These are phyloP conservation scores for Sylvia atricapilla DNA, from an alignment of 2,113 vertebrate species.

Conservation along the genomic window DNA sequence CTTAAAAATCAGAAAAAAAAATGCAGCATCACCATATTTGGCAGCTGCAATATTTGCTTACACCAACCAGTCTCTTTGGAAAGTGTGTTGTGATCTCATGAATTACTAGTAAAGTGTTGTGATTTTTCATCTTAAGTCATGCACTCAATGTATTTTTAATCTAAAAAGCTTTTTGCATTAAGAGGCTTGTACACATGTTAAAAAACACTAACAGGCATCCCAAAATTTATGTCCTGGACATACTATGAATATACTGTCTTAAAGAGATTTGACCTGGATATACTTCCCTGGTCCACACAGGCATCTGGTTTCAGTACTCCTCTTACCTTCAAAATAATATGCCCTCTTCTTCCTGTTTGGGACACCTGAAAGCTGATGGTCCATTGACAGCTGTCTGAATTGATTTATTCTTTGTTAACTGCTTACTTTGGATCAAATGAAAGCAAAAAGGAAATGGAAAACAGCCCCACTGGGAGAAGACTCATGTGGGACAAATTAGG, in stretches of 20 bases:
- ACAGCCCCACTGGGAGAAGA: constrained; percentile 40
- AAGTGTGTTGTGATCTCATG: background rate
- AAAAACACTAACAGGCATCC: background rate
- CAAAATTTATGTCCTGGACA: background rate
- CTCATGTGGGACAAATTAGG: constrained; percentile 84
- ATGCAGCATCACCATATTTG: background rate
- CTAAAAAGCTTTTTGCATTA: background rate
- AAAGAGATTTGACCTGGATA: background rate
- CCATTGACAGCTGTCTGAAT: constrained; percentile 65
- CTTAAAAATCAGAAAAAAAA: background rate
- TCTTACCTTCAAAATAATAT: background rate
- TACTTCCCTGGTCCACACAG: background rate
- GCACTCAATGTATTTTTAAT: background rate
- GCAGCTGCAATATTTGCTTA: background rate
- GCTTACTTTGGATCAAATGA: constrained; percentile 65
- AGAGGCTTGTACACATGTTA: background rate
- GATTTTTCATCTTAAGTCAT: background rate
- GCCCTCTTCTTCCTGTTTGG: constrained; percentile 30
- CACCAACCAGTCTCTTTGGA: background rate
- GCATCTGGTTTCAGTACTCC: background rate
- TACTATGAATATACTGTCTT: background rate
- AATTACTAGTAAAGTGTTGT: background rate
- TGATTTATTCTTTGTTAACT: constrained; percentile 67
- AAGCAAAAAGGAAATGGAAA: constrained; percentile 56
- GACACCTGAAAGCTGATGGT: constrained; percentile 63